Conservation (phyloP, 2,113 vertebrate species). For the Sarotherodon lohbergeri region DNA sequence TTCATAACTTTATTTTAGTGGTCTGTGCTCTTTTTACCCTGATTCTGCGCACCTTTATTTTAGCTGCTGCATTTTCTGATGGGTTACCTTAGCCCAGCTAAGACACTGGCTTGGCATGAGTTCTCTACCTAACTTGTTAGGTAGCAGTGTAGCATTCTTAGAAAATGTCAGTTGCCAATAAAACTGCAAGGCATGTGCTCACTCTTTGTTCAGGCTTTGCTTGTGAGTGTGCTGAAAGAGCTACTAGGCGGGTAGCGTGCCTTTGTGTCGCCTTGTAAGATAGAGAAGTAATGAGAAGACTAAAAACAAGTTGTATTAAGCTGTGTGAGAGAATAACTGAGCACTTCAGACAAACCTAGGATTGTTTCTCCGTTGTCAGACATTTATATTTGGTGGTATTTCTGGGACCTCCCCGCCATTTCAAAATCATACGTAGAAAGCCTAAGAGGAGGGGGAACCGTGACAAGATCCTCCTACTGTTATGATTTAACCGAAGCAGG, state of each 20-base stretch:
- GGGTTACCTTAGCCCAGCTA: fast-evolving
- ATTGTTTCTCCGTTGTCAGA: background rate
- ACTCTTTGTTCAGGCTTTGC: background rate
- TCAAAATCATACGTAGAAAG: background rate
- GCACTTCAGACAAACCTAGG: background rate
- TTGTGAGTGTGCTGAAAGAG: background rate
- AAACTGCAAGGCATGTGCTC: background rate
- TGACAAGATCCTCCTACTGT: background rate
- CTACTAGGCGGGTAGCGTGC: background rate
- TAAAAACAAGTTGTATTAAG: background rate
- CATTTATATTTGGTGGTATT: background rate
- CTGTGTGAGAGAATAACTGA: background rate
- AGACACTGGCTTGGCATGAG: background rate
- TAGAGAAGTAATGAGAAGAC: background rate
- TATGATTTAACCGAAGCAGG: background rate
- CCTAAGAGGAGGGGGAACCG: background rate
- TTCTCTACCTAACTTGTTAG: background rate
- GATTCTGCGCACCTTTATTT: background rate
- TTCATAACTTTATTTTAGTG: background rate
- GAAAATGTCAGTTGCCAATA: background rate
- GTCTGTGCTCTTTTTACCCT: background rate
- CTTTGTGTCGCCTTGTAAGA: background rate
- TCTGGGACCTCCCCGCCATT: background rate
- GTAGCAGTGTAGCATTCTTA: background rate
- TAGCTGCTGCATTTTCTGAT: background rate